Base-by-base conservation (phyloP, 2,113 vertebrate genomes). In the Cyprinus carpio region DNA sequence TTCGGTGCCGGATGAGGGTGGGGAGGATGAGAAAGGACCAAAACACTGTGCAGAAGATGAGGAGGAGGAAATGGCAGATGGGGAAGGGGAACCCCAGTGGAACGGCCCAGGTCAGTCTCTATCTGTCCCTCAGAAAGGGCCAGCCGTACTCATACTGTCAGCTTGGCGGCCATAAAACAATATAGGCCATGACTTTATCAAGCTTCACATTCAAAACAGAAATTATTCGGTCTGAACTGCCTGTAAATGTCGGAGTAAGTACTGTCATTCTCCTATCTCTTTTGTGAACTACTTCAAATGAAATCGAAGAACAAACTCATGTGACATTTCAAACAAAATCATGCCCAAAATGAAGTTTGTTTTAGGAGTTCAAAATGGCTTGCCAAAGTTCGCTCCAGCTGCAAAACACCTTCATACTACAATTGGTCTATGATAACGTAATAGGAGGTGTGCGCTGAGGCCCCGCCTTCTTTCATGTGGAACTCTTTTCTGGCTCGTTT, bases 31-130 rank as follows among this genome's bases (percentile, higher is more conserved):
- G 46, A 91, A 88, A 91, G 49, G 92, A 89, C 79, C 87, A 23
- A 62, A 87, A 60, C 0, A 75, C 56, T 0, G 67, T 51, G 0
- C 90, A 87, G 34, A 84, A 4, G 87, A 89, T 4, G 89, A 92
- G n/a, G 91, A 85, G 37, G 65, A 93, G 74, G 85, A 27, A 0
- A 94, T 95, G 13, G 92, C 92, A 27, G 90, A 80, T 0, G 78
- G 84, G 0, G 92, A 88, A 62, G 92, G 94, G 3, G 4, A 10
- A 4, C 88, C 90, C 0, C 16, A 37, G 0, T 98, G 97, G 97
- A 94, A 89, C 0, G 95, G 96, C 40, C 98, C 98, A 94, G 97
- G 98, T 99, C 88, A 94, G 90, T 65, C 29, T 81, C 31, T 29
- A 79, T 23, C 81, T 58, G 75, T 84, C 58, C 67, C 60, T 76